Conservation (phyloP, 23 tunicate species). For the Styela clava region DNA sequence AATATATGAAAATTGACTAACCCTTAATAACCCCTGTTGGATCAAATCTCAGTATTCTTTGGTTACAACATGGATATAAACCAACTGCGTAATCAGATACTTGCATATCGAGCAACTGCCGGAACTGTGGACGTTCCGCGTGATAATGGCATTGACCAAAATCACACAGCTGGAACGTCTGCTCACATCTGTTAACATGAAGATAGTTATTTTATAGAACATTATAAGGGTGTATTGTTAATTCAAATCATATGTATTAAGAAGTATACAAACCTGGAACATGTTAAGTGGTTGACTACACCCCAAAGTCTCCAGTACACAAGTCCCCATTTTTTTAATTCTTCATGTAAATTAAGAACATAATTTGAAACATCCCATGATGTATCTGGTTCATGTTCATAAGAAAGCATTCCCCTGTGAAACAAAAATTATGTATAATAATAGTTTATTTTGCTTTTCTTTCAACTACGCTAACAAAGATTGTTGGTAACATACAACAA, state of each 20-base stretch:
- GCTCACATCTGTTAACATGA: constrained; percentile 33
- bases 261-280: constrained; percentile 48
- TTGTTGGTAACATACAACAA: no score
- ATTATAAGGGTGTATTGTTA: no score
- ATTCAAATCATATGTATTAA: no score
- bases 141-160: constrained; percentile 75
- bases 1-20: no score
- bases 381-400: constrained; percentile 62
- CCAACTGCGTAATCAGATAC: constrained; percentile 62
- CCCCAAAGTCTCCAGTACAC: constrained; percentile 98
- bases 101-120: constrained; percentile 28
- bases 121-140: constrained; percentile 76
- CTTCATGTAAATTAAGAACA: constrained; percentile 52
- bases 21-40: constrained; percentile 74
- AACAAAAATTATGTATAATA: background rate
- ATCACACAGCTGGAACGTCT: constrained; percentile 74
- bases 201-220: background rate
- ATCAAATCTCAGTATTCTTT: constrained; percentile 70
- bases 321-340: constrained; percentile 74
- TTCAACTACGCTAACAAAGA: no score
- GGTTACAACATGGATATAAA: constrained; percentile 77
- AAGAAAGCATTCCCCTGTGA: constrained; percentile 39
- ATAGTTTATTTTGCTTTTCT: background rate
- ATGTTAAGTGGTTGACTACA: constrained; percentile 52
- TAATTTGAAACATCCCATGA: constrained; percentile 68